Conservation (phyloP, 1,140 invertebrate species). For the Euwallacea similis region DNA sequence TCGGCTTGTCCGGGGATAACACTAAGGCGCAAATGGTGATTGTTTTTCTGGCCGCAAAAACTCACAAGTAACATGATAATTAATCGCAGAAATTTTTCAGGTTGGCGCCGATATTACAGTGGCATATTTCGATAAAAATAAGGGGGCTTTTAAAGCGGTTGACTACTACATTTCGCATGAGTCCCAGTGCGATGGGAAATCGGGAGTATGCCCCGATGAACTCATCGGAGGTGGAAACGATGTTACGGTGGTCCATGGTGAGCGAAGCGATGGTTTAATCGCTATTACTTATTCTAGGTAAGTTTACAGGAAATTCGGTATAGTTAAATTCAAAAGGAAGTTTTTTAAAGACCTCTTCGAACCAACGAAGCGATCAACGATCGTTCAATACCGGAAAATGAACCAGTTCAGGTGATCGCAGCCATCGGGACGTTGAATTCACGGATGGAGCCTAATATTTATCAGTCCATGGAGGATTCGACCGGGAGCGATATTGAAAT, state of each 20-base stretch:
- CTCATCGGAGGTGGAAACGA: constrained; percentile 81
- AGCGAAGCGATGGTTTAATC: constrained; percentile 77
- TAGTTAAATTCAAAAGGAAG: neutral
- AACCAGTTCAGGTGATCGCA: constrained; percentile 75
- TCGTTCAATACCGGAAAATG: constrained; percentile 65
- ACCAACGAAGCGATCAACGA: constrained; percentile 75
- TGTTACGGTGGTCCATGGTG: constrained; percentile 69
- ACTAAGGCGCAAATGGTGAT: constrained; percentile 66
- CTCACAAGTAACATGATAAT: neutral
- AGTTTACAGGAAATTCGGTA: constrained; percentile 4
- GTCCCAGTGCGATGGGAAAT: constrained; percentile 79
- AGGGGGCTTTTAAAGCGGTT: constrained; percentile 70
- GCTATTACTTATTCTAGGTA: constrained; percentile 61
- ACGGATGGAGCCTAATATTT: constrained; percentile 76
- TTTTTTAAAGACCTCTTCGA: constrained; percentile 63
- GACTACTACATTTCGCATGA: constrained; percentile 85
- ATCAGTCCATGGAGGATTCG: constrained; percentile 71
- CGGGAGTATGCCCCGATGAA: constrained; percentile 83
- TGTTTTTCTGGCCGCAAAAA: neutral
- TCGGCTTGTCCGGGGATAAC: constrained; percentile 78
- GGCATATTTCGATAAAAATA: constrained; percentile 73
- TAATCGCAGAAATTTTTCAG: constrained; percentile 42
- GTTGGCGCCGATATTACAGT: constrained; percentile 83
- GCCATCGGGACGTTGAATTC: constrained; percentile 83
- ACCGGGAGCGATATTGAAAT: constrained; percentile 75